Evolutionary conservation across 1,140 invertebrate genomes (phyloP).

Genomic region (Scaptomyza graminum): DNA sequence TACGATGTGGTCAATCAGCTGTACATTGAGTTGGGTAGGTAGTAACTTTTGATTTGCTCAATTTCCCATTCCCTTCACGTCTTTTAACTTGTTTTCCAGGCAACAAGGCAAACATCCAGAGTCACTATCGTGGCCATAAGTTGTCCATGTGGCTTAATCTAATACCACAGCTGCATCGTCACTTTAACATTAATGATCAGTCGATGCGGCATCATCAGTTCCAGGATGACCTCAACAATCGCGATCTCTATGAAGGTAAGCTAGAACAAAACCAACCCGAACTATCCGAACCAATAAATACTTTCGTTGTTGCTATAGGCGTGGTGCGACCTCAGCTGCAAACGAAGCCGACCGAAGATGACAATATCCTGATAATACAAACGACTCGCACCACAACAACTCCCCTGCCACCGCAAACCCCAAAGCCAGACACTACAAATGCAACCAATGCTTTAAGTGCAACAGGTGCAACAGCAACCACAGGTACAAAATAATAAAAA

Average conservation of each 20-base stretch:
- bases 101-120: conserved; percentile 88
- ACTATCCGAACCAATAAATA: background rate
- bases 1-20: conserved; percentile 95
- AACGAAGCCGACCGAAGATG: conserved; percentile 75
- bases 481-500: conserved; percentile 39
- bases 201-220: conserved; percentile 92
- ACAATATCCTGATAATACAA: conserved; percentile 65
- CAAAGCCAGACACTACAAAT: conserved; percentile 44
- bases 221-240: conserved; percentile 86
- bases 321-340: conserved; percentile 84
- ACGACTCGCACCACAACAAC: conserved; percentile 77
- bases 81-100: conserved; percentile 81
- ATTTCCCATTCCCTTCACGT: no score
- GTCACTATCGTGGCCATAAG: conserved; percentile 95
- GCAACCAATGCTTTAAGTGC: conserved; percentile 46
- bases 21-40: conserved; percentile 91
- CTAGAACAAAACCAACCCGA: background rate
- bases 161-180: conserved; percentile 93
- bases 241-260: conserved; percentile 76
- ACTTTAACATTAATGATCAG: conserved; percentile 88
- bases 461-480: conserved; percentile 48
- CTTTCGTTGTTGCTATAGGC: conserved; percentile 86
- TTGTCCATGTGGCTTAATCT: conserved; percentile 96
- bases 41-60: no score
- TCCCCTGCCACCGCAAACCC: conserved; percentile 67